Evolutionary conservation across 2,113 vertebrate genomes (phyloP), one percentile per base, ranked within the genome.

Genomic region (Pedionomus torquatus): DNA sequence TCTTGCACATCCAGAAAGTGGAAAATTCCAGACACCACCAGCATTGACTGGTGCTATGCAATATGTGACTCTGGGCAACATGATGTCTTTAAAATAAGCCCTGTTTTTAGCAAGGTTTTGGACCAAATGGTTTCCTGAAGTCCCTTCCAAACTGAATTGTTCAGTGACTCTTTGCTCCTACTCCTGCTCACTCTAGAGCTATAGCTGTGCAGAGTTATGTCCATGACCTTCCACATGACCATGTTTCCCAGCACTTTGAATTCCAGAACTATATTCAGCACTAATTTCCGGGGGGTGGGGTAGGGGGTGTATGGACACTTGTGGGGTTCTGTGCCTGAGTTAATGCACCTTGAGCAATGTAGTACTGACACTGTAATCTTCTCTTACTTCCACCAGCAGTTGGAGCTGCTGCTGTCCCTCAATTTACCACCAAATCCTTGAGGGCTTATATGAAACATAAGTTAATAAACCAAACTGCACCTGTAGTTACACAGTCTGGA

Each of bases 361-460:
- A 3, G 23, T 48, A 57, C 12, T 0, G 0, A 52, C 13, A 16
- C 23, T 39, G 37, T 23, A 43, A 66, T 10, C 8, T 83, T 35
- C 48, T 31, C 87, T 57, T 52, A 17, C n/a, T 87, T 78, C 65
- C 60, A 74, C 17, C 37, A 64, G 14, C 9, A 43, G 35, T 15
- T 0, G 1, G 18, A 79, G 31, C 49, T 76, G 31, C 57, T 65
- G 25, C 39, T 7, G 16, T 8, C 19, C 41, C 35, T 75, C 61
- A 54, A 25, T 71, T 68, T n/a, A 51, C 21, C 26, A 72, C 19
- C 12, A 69, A 69, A 57, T 64, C 54, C 44, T 52, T 63, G 23
- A 71, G n/a, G 15, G 28, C 12, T 86, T 25, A 60, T 43, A 35
- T 6, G 83, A 88, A 64, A 6, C 8, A 7, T 39, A 68, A 83